Base-by-base conservation (phyloP, 2,797 vertebrate genomes). In the Mastacembelus armatus region DNA sequence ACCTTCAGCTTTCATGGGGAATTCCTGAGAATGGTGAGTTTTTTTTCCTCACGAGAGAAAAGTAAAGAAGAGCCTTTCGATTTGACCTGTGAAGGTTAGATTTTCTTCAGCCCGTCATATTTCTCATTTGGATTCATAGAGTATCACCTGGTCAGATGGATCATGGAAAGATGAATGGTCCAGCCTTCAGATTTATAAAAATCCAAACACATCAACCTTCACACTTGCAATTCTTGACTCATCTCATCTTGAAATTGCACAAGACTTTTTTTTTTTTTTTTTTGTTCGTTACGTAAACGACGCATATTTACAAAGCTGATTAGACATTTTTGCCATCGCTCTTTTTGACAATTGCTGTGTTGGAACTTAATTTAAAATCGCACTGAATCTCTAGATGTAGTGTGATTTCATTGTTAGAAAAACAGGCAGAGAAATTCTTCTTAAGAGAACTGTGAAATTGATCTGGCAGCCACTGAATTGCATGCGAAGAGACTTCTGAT, bases 41-140 rank as follows among this genome's bases (percentile, higher is more conserved):
- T 51, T 30, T 32, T 19, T 22, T 55, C n/a, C n/a, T n/a, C n/a
- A n/a, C n/a, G n/a, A n/a, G n/a, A n/a, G n/a, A n/a, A n/a, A n/a
- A n/a, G n/a, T n/a, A n/a, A n/a, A n/a, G n/a, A n/a, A n/a, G n/a
- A n/a, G n/a, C n/a, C n/a, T n/a, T n/a, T 39, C 32, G 18, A 50
- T 27, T 42, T 51, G 67, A 81, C 74, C 85, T 55, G 74, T 82
- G 79, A 88, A 88, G 90, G 88, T 89, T 87, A 71, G 33, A 2
- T 66, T 62, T 70, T 42, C 35, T 51, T 66, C 69, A 36, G 52
- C 60, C 67, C 51, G 78, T 88, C 88, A 87, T 89, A 85, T 76
- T 80, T 91, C 86, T 85, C 88, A 88, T 90, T 88, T 87, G 69
- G 73, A 74, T 71, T 77, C 79, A 56, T 56, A 51, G 69, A 66